A percentile compares a stretch with the other conserved stretches of the same genome.
These are phyloP conservation scores for Andrena flavipes DNA, from an alignment of 2,888 invertebrate genomes.

Conservation along the genomic window DNA sequence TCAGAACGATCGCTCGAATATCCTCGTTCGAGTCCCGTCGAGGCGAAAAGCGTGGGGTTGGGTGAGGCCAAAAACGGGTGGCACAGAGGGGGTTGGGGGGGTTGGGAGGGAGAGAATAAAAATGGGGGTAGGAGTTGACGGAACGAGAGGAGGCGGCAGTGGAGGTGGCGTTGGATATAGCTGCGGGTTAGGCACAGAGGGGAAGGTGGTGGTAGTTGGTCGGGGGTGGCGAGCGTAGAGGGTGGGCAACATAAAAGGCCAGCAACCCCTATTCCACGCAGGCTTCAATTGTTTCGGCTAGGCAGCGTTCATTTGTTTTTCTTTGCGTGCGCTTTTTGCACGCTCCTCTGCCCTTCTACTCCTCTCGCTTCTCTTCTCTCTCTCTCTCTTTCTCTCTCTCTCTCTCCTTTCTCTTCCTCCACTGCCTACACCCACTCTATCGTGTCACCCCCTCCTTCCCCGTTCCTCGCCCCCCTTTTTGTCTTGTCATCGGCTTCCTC, in stretches of 20 bases:
- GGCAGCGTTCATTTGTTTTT: constrained; percentile 82
- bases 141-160: constrained; percentile 56
- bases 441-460: constrained; percentile 39
- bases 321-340: constrained; percentile 79
- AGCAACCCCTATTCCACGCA: constrained; percentile 80
- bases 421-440: constrained; percentile 17
- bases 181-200: constrained; percentile 63
- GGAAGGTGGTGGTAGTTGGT: constrained; percentile 54
- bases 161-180: constrained; percentile 57
- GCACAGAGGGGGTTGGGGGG: constrained; percentile 1
- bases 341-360: constrained; percentile 63
- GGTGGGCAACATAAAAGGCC: constrained; percentile 80
- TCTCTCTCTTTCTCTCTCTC: not conserved
- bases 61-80: constrained; percentile 25
- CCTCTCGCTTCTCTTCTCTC: constrained; percentile 25
- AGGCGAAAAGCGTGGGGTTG: constrained; percentile 43
- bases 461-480: constrained; percentile 9
- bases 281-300: constrained; percentile 82
- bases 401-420: constrained; percentile 35
- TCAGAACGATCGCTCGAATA: constrained; percentile 74
- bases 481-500: constrained; percentile 32
- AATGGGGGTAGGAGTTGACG: constrained; percentile 50
- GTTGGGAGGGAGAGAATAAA: constrained; percentile 46
- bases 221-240: constrained; percentile 59
- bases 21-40: constrained; percentile 66